Evolutionary conservation across 2,888 invertebrate genomes (phyloP).

Genomic region (Acronicta alni): DNA sequence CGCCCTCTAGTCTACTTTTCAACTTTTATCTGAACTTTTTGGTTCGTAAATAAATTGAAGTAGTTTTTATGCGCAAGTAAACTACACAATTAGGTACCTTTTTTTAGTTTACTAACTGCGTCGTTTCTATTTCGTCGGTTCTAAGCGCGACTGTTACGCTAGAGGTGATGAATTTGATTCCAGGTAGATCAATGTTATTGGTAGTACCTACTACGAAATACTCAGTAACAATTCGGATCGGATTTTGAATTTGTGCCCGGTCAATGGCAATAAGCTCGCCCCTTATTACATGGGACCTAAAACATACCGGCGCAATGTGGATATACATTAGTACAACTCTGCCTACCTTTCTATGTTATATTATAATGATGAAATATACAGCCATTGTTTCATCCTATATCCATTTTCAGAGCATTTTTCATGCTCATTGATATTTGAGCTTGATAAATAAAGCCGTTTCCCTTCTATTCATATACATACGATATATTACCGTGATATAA

Average conservation of each 20-base stretch:
- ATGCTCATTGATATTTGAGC: slow-evolving; percentile 14
- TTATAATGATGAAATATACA: no score
- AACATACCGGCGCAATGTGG: no score
- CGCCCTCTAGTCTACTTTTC: slow-evolving; percentile 35
- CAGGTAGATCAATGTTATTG: no score
- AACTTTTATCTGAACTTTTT: slow-evolving; percentile 36
- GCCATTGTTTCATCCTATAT: slow-evolving; percentile 1
- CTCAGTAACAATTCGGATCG: no score
- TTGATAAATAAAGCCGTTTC: slow-evolving; percentile 33
- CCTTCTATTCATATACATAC: slow-evolving; percentile 38
- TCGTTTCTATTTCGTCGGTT: not conserved
- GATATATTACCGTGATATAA: slow-evolving; percentile 34
- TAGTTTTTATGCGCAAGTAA: slow-evolving; percentile 45
- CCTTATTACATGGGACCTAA: no score
- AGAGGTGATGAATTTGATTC: no score
- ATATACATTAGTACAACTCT: no score
- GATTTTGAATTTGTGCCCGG: no score
- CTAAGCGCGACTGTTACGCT: no score
- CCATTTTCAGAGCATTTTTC: slow-evolving; percentile 46
- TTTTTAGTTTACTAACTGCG: slow-evolving; percentile 12
- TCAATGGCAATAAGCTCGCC: no score
- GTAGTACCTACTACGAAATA: no score
- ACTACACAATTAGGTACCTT: slow-evolving; percentile 31
- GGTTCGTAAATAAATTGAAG: slow-evolving; percentile 43
- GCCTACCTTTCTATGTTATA: no score